A percentile compares a stretch with the other conserved stretches of the same genome.
phyloP scores from a whole-genome alignment of 1,140 invertebrate genomes.

The Euwallacea fornicatus region DNA sequence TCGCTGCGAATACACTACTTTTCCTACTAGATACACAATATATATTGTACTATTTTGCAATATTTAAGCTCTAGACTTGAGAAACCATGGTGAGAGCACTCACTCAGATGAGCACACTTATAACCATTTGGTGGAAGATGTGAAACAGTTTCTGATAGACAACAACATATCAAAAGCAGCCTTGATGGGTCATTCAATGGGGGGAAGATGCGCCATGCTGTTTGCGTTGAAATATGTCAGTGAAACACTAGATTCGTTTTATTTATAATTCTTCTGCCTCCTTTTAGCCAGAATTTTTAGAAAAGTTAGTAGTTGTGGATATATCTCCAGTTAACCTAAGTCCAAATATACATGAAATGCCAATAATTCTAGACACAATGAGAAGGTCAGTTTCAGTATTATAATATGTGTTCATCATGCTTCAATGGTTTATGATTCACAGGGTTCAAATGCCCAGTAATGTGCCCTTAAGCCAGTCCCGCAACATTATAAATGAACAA shows the following conservation, averaged over 20 bases:
- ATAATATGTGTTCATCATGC: too few relatives aligned
- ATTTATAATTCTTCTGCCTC: constrained; percentile 30
- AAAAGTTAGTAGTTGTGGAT: constrained; percentile 82
- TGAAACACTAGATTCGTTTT: neutral
- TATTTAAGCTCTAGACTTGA: constrained; percentile 68
- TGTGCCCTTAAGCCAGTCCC: constrained; percentile 66
- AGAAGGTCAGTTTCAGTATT: constrained; percentile 36
- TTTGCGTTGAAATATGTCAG: constrained; percentile 62
- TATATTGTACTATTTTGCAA: constrained; percentile 11
- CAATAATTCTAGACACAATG: constrained; percentile 69
- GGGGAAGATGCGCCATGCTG: constrained; percentile 81
- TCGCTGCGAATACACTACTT: neutral
- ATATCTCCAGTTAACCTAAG: constrained; percentile 74
- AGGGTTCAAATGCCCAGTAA: constrained; percentile 60
- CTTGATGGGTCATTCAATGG: constrained; percentile 89
- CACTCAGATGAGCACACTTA: constrained; percentile 74
- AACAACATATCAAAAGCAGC: constrained; percentile 64
- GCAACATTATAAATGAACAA: constrained; percentile 61
- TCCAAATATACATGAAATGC: constrained; percentile 64
- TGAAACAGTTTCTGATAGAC: constrained; percentile 64
- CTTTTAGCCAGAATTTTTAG: constrained; percentile 72
- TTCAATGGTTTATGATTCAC: neutral
- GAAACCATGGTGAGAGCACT: constrained; percentile 91
- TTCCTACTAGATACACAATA: neutral
- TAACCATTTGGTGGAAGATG: constrained; percentile 70